Conservation (phyloP, 2,888 invertebrate genomes). For the Bombylius discolor region DNA sequence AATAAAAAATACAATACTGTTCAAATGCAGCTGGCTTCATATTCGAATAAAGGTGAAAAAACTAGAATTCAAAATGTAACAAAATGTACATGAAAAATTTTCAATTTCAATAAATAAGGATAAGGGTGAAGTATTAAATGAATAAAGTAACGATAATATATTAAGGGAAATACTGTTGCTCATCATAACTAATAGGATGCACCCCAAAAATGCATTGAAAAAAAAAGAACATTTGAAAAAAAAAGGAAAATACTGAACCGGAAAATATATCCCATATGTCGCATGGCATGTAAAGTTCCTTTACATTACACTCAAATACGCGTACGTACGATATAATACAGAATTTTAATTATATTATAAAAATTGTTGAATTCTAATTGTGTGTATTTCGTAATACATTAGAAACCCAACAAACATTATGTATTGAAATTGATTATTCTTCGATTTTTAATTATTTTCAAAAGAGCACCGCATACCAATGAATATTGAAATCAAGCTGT, state of each 20-base stretch:
- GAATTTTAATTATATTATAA: too few relatives aligned
- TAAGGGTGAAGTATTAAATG: too few relatives aligned
- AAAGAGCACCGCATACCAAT: too few relatives aligned
- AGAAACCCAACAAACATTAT: too few relatives aligned
- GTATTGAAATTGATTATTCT: too few relatives aligned
- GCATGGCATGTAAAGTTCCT: background rate
- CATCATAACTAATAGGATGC: slow-evolving; percentile 1
- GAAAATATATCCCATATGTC: slow-evolving; percentile 5
- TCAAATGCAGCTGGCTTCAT: background rate
- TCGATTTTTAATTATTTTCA: too few relatives aligned
- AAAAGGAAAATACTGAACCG: background rate
- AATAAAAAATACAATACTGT: background rate
- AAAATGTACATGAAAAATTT: too few relatives aligned
- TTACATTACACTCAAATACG: background rate
- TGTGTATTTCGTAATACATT: too few relatives aligned
- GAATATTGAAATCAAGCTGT: too few relatives aligned
- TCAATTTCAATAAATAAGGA: too few relatives aligned
- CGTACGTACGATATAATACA: background rate
- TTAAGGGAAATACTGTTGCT: background rate
- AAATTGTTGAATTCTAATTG: too few relatives aligned
- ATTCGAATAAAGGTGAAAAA: slow-evolving; percentile 4
- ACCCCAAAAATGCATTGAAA: background rate
- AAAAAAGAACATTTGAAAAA: background rate
- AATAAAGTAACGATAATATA: too few relatives aligned
- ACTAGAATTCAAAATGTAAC: background rate